These are phyloP conservation scores for Rhabdophis nuchalis DNA, from an alignment of 2,797 vertebrate genomes.

Conservation along the genomic window DNA sequence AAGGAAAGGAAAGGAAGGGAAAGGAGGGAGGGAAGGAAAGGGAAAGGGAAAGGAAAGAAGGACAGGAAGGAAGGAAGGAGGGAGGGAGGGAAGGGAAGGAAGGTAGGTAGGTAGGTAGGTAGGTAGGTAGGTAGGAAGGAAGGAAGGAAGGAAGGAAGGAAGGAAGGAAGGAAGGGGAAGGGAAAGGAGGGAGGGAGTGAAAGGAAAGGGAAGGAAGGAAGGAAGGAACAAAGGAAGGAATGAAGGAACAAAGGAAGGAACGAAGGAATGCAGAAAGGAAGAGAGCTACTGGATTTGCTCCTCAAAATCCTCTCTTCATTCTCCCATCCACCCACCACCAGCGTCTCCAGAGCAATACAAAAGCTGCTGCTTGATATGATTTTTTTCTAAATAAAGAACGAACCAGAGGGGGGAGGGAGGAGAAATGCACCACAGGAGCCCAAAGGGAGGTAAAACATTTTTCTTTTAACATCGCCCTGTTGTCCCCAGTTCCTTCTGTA, in stretches of 20 bases:
- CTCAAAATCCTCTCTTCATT: neutral
- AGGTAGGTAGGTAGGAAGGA: too few species aligned
- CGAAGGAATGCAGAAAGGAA: neutral
- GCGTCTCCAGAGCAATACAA: constrained; percentile 14
- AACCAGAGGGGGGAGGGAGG: constrained; percentile 1
- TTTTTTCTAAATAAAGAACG: too few species aligned
- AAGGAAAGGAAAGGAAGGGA: too few species aligned
- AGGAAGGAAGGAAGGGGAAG: too few species aligned
- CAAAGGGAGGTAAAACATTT: constrained; percentile 9
- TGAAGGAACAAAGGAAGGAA: neutral
- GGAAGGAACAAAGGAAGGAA: accelerated
- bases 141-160: too few species aligned
- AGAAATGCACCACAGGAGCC: constrained; percentile 28
- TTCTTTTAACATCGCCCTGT: neutral
- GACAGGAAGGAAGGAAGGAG: too few species aligned
- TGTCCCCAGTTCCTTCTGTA: neutral
- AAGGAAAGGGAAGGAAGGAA: too few species aligned
- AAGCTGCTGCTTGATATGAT: constrained; percentile 15
- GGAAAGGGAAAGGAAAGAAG: too few species aligned
- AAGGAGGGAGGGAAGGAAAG: too few species aligned
- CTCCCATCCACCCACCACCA: neutral
- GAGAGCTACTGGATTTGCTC: neutral
- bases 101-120: too few species aligned
- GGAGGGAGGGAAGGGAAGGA: too few species aligned
- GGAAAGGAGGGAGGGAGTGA: too few species aligned